Evolutionary conservation across 2,113 vertebrate species (phyloP), one percentile per base, ranked within the genome.

Genomic region (Cygnus buccinator): DNA sequence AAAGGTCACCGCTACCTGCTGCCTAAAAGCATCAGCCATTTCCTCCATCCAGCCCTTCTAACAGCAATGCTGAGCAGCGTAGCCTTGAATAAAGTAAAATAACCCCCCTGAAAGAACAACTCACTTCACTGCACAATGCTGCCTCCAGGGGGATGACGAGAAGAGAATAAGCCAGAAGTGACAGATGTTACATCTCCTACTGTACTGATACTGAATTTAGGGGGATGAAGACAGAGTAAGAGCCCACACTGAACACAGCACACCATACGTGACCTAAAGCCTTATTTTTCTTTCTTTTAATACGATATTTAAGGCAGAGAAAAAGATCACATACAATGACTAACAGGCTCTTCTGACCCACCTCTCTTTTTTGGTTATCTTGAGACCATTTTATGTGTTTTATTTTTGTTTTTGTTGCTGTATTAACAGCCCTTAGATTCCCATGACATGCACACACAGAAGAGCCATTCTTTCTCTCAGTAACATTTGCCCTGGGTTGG

Each of bases 391-490:
- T 72, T 3, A 31, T 7, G 25, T 63, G 25, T n/a, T 10, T 20
- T 19, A 2, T 33, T 20, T 20, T 35, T 37, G 19, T 20, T 66
- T 44, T 48, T 63, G 9, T 2, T 66, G 58, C 59, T 46, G 41
- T 66, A 66, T 76, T n/a, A 48, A 26, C 57, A 22, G 66, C 84
- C 70, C 29, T 39, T 29, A 9, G 54, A 23, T 72, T 67, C 37
- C 62, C 19, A 0, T 1, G 50, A 12, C 41, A 39, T 0, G 50
- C 8, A 3, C 6, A 50, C 54, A 25, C 31, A 7, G 2, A 57
- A 68, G n/a, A 86, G 10, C 46, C 71, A 15, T 26, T 23, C 35
- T 18, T 26, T 17, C 78, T 43, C 46, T 35, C 58, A 2, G 37
- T 1, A 44, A 2, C 14, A 0, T 39, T 68, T 55, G 20, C 62